Evolutionary conservation across 2,888 invertebrate species (phyloP), one percentile per base, ranked within the genome.

Genomic region (Listrodromus nycthemerus): DNA sequence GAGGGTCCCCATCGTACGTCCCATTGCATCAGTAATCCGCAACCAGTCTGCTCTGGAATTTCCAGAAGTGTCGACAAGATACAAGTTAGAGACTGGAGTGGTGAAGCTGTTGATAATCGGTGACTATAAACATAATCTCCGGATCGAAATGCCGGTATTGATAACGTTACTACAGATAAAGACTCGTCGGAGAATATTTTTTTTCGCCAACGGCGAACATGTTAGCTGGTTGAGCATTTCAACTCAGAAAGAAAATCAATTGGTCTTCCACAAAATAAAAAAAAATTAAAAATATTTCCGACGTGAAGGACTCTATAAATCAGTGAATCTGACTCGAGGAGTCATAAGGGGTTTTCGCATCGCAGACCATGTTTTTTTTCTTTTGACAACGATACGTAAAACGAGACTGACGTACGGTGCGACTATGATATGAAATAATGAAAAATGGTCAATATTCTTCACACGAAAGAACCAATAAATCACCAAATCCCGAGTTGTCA

Each of bases 61-160:
- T 10, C 16, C 24, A 30, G 58, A 55, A 24, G 19, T 4, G 24
- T 5, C 58, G 27, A 30, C 16, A 30, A 10, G 58, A 21, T 21
- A 21, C 24, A 5, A 58, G 58, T 27, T 61, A 74, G 27, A 4
- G 48, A 48, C 63, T 16, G 13, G 19, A 67, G 66, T 27, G 16
- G 73, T 73, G 19, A 61, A 55, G 30, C 24, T n/a, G 65, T 78
- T 10, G 45, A 61, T 30, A 61, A 61, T 70, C 69, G 70, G 69
- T 63, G 61, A 61, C 50, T 30, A 69, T 13, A 63, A 50, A 55
- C 45, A 30, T 63, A n/a, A n/a, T 41, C 24, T 30, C 45, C 50
- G 65, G 65, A 71, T 55, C 65, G 13, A 52, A 58, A 16, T 16
- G 30, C 16, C 27, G 30, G 27, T 16, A 4, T 30, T 16, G 30